Percentiles rank a stretch among this genome's conserved stretches.
Conservation (phyloP, 2,113 vertebrate genomes). For the Pogonocichla stellata region DNA sequence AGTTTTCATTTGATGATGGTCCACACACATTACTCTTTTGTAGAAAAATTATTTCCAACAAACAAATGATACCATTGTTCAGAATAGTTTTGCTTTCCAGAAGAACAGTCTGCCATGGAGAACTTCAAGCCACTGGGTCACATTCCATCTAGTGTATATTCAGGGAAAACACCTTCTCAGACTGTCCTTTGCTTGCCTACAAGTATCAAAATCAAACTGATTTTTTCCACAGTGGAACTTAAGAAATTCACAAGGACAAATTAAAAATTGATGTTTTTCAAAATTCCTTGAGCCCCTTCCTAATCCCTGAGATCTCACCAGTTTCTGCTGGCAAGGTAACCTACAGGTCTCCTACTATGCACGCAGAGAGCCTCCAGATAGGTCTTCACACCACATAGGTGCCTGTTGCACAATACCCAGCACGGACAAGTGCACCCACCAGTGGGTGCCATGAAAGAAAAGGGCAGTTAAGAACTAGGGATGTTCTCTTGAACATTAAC, state of each 20-base stretch:
- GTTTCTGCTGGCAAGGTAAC: neutral
- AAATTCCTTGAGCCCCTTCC: neutral
- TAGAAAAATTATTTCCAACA: neutral
- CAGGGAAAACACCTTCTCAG: neutral
- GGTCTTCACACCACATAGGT: accelerated
- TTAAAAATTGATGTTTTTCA: neutral
- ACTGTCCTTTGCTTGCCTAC: neutral
- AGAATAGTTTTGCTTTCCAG: neutral
- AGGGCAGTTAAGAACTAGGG: neutral
- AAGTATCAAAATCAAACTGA: neutral
- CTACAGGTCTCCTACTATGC: neutral
- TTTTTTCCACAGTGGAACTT: neutral
- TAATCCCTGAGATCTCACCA: neutral
- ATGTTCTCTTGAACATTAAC: neutral
- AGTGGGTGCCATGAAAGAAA: neutral
- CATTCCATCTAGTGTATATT: neutral
- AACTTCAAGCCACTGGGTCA: neutral
- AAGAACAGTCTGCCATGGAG: neutral
- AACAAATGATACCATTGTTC: neutral
- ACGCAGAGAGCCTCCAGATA: neutral
- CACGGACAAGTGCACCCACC: neutral
- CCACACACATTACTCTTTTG: neutral
- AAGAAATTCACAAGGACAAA: neutral
- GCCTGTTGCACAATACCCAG: neutral
- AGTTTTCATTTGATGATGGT: neutral